Evolutionary conservation across 1,140 invertebrate species (phyloP).

Genomic region (Pseudomyrmex flavicornis): DNA sequence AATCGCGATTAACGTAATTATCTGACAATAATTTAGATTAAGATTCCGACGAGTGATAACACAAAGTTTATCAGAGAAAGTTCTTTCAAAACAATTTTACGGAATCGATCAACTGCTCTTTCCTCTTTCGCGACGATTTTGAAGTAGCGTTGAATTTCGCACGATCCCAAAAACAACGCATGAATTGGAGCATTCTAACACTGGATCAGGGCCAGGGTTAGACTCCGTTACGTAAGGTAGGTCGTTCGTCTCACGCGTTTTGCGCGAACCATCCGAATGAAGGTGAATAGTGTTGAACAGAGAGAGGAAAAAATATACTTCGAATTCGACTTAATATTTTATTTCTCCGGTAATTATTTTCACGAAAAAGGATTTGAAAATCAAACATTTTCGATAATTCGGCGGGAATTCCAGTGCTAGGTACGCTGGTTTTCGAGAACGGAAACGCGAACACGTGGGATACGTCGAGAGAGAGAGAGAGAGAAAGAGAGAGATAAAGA

Average conservation of each 20-base stretch:
- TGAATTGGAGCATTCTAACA: conserved; percentile 3
- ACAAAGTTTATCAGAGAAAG: not conserved
- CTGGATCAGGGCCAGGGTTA: conserved; percentile 72
- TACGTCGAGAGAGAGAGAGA: not conserved
- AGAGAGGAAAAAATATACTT: not conserved
- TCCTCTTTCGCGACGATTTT: not conserved
- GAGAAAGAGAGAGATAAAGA: no score
- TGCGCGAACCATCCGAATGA: not conserved
- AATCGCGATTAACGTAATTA: not conserved
- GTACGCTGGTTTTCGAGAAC: not conserved
- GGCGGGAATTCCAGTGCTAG: not conserved
- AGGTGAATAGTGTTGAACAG: not conserved
- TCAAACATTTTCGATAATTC: not conserved
- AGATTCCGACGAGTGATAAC: not conserved
- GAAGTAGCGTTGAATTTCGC: not conserved
- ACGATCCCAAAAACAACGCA: not conserved
- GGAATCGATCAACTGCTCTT: not conserved
- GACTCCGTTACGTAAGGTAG: conserved; percentile 70
- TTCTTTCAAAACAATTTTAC: not conserved
- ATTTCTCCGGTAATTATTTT: not conserved
- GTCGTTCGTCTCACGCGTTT: not conserved
- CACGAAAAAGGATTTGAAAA: not conserved
- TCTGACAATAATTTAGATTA: not conserved
- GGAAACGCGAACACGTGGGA: conserved; percentile 13
- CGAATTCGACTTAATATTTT: no score